phyloP scores from a whole-genome alignment of 2,113 vertebrate species.

The Nibea coibor region DNA sequence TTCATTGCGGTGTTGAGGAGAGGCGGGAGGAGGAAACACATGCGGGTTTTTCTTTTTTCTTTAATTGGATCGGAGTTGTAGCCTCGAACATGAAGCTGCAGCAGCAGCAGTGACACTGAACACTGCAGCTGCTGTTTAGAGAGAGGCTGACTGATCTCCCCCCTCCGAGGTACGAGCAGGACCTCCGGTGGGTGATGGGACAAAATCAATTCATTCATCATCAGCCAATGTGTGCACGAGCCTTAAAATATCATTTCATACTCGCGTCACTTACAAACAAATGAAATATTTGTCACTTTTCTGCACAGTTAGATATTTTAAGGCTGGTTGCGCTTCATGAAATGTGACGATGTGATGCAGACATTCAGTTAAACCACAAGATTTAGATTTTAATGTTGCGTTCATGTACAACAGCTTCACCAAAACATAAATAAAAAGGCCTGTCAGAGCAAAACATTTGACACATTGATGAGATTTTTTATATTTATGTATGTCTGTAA shows the following conservation, averaged over 20 bases:
- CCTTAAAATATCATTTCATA: too few relatives aligned
- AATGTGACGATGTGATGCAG: background rate
- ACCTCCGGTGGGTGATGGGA: background rate
- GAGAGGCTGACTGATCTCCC: background rate
- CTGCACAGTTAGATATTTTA: background rate
- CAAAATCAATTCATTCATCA: slow-evolving; percentile 10
- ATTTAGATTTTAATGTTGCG: background rate
- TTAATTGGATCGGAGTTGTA: slow-evolving; percentile 38
- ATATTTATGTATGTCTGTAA: too few relatives aligned
- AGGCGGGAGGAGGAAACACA: slow-evolving; percentile 20
- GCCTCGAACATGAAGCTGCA: slow-evolving; percentile 24
- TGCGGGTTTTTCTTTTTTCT: background rate
- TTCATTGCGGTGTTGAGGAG: slow-evolving; percentile 55
- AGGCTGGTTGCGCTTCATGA: background rate
- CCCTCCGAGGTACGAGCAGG: background rate
- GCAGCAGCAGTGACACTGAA: slow-evolving; percentile 1
- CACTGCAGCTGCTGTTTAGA: slow-evolving; percentile 54
- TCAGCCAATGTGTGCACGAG: background rate
- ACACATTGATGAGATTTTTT: too few relatives aligned
- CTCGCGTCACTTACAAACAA: too few relatives aligned
- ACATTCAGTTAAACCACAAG: background rate
- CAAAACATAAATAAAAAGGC: too few relatives aligned
- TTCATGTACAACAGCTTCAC: background rate
- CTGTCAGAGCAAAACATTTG: background rate
- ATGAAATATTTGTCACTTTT: too few relatives aligned